A percentile compares a stretch with the other conserved stretches of the same genome.
phyloP scores from a whole-genome alignment of 1,140 invertebrate species.

The Anagrus nilaparvatae region DNA sequence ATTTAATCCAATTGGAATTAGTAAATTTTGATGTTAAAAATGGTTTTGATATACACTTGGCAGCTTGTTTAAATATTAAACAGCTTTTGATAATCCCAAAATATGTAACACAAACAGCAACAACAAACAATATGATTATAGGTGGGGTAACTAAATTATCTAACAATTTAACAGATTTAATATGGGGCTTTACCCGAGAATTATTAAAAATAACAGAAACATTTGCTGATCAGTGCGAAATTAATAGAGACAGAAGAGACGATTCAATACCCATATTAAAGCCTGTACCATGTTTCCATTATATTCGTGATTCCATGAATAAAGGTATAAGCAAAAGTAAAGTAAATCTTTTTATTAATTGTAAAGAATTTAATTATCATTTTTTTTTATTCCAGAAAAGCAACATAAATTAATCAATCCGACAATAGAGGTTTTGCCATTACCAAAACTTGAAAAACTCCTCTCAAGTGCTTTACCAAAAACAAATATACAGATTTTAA shows the following conservation, averaged over 20 bases:
- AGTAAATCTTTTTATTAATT: background rate
- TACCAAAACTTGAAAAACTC: conserved; percentile 63
- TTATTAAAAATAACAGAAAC: conserved; percentile 66
- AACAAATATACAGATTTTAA: conserved; percentile 65
- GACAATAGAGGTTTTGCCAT: conserved; percentile 65
- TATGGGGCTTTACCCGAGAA: conserved; percentile 72
- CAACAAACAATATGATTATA: conserved; percentile 68
- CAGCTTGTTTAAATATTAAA: conserved; percentile 58
- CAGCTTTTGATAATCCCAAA: conserved; percentile 70
- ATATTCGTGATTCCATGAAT: conserved; percentile 27
- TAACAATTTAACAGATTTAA: conserved; percentile 57
- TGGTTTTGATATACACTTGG: conserved; percentile 61
- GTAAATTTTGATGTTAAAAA: conserved; percentile 73
- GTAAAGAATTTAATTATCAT: conserved; percentile 1
- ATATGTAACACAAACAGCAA: conserved; percentile 72
- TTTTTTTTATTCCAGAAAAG: conserved; percentile 26
- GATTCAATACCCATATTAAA: conserved; percentile 72
- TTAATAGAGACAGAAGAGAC: conserved; percentile 44
- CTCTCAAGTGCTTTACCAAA: conserved; percentile 57
- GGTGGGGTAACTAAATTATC: conserved; percentile 61
- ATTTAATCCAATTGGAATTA: conserved; percentile 56
- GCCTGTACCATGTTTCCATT: conserved; percentile 54
- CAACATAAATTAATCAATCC: conserved; percentile 37
- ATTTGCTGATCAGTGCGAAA: conserved; percentile 61
- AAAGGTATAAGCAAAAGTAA: background rate